Conservation (phyloP, 1,140 invertebrate genomes). For the Drosophila bifasciata region DNA sequence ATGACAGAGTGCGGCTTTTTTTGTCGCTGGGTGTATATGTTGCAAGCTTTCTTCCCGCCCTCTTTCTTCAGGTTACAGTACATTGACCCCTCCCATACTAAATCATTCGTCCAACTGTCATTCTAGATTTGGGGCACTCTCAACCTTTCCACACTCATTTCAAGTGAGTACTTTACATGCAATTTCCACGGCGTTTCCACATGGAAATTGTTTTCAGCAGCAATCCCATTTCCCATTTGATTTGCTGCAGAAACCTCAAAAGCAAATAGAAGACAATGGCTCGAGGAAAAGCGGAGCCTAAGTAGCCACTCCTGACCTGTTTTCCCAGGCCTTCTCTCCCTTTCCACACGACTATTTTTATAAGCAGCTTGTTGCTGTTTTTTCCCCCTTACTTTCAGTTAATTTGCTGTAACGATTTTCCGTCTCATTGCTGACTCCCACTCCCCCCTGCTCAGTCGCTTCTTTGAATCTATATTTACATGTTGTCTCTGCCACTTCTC, state of each 20-base stretch:
- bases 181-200: slow-evolving; percentile 54
- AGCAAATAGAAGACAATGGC: slow-evolving; percentile 27
- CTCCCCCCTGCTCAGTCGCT: slow-evolving; percentile 35
- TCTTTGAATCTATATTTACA: slow-evolving; percentile 44
- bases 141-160: slow-evolving; percentile 7
- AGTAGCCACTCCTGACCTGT: slow-evolving; percentile 67
- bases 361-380: slow-evolving; percentile 57
- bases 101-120: too few species aligned
- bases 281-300: slow-evolving; percentile 22
- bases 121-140: background rate
- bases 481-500: slow-evolving; percentile 33
- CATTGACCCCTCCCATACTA: too few species aligned
- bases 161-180: slow-evolving; percentile 14
- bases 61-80: too few species aligned
- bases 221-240: slow-evolving; percentile 56
- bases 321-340: slow-evolving; percentile 32
- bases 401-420: slow-evolving; percentile 80
- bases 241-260: slow-evolving; percentile 51
- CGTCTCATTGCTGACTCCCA: slow-evolving; percentile 57
- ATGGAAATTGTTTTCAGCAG: slow-evolving; percentile 45
- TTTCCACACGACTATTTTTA: slow-evolving; percentile 35
- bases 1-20: too few species aligned
- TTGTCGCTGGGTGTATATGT: too few species aligned
- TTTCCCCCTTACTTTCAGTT: slow-evolving; percentile 59
- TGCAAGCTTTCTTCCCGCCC: too few species aligned